Evolutionary conservation across 2,888 invertebrate genomes (phyloP).

Genomic region (Disparrhopalites patrizii): DNA sequence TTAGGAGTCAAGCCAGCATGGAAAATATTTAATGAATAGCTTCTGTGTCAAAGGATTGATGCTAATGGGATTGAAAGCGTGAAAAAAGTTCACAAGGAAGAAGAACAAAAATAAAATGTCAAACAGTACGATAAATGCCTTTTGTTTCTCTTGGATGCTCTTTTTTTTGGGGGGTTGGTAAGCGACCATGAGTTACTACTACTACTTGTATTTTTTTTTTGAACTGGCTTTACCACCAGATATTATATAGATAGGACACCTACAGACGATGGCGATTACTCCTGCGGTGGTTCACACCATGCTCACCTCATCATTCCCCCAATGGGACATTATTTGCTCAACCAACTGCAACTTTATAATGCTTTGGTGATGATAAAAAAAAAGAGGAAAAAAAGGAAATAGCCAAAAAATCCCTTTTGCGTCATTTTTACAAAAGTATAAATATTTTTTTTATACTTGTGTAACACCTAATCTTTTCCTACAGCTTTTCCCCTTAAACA

Average conservation of each 20-base stretch:
- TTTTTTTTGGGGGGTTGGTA: too few relatives aligned
- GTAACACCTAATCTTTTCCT: too few relatives aligned
- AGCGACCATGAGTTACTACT: too few relatives aligned
- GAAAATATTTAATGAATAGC: conserved; percentile 22
- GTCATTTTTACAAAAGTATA: too few relatives aligned
- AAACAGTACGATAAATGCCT: neutral
- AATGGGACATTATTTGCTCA: neutral
- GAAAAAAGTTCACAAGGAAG: conserved; percentile 18
- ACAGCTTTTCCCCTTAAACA: too few relatives aligned
- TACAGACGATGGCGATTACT: too few relatives aligned
- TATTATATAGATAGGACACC: too few relatives aligned
- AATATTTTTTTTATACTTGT: too few relatives aligned
- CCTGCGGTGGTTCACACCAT: conserved; percentile 2
- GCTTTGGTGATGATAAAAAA: neutral
- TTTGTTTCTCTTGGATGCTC: too few relatives aligned
- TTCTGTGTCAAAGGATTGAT: conserved; percentile 3
- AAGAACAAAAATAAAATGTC: neutral
- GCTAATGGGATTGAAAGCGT: conserved; percentile 28
- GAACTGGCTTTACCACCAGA: too few relatives aligned
- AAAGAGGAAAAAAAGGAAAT: neutral
- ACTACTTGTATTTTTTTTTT: too few relatives aligned
- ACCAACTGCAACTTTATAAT: neutral
- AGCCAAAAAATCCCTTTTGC: too few relatives aligned
- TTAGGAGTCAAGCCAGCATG: neutral
- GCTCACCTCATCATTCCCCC: neutral